A percentile compares a stretch with the other conserved stretches of the same genome.
Conservation (phyloP, 2,113 vertebrate species). For the Catharus fuscescens region DNA sequence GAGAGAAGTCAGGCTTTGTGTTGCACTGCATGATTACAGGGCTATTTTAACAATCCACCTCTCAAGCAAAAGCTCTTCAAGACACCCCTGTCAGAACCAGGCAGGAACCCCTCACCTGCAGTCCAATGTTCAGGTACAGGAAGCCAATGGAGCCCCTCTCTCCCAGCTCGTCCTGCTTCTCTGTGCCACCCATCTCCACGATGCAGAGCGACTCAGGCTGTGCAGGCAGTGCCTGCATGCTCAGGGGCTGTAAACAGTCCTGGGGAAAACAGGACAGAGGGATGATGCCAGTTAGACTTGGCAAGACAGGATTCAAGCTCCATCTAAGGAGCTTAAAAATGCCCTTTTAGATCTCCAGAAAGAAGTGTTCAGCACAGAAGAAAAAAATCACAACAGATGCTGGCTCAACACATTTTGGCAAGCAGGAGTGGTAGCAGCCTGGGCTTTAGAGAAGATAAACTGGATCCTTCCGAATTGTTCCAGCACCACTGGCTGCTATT, state of each 20-base stretch:
- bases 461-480: background rate
- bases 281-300: background rate
- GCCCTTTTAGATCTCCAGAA: background rate
- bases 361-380: background rate
- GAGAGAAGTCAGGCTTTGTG: background rate
- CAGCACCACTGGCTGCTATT: background rate
- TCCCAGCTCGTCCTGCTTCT: conserved; percentile 96
- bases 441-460: background rate
- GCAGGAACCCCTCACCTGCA: conserved; percentile 85
- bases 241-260: conserved; percentile 96
- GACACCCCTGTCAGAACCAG: background rate
- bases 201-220: conserved; percentile 96
- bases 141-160: conserved; percentile 96
- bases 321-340: background rate
- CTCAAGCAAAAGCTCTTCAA: background rate
- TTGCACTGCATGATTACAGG: accelerated
- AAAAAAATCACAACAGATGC: background rate
- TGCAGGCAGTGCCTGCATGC: conserved; percentile 96
- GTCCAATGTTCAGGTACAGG: conserved; percentile 95
- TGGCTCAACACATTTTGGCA: background rate
- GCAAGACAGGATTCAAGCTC: background rate
- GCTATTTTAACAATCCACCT: background rate
- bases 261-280: conserved; percentile 30
- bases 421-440: background rate
- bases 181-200: conserved; percentile 97